Evolutionary conservation across 2,888 invertebrate species (phyloP), one percentile per base, ranked within the genome.

Genomic region (Plusia festucae): DNA sequence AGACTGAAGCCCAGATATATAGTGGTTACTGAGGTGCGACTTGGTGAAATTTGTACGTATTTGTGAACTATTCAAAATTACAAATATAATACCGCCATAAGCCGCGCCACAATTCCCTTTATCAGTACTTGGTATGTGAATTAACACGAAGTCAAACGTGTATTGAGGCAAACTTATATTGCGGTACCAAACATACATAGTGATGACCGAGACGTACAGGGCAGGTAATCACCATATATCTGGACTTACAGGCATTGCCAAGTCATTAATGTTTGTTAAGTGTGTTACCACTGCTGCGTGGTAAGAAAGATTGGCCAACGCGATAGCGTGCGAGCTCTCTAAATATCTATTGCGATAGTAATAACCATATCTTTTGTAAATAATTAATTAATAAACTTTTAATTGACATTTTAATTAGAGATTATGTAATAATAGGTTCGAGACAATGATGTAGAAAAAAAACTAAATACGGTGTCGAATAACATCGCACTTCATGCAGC

Each of bases 331-430:
- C 73, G 73, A 78, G 82, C 78, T 83, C 85, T 83, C 84, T 85
- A 74, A 80, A 74, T 80, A 68, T 73, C 56, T 65, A 60, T 65
- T 70, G 53, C 58, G 65, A 67, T 49, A n/a, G 58, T 61, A 40
- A 3, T 20, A 18, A n/a, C 40, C 60, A 60, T 59, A 65, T 61
- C 58, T 70, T 65, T 55, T 82, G 80, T 84, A 82, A 70, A 82
- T 83, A 82, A 40, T 60, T 55, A 71, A 76, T 71, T 59, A 72
- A 62, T 74, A 64, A 65, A 74, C 72, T 76, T 79, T 75, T 76
- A 79, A 83, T 81, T 86, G 82, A 82, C 75, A 56, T 75, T 85
- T 82, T 86, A 84, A 80, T 85, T 84, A 82, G 68, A 70, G 67
- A 68, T 76, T 63, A 70, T 75, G 79, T 82, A 30, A 77, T 66